Evolutionary conservation across 2,113 vertebrate species (phyloP).

Genomic region (Callipepla squamata): DNA sequence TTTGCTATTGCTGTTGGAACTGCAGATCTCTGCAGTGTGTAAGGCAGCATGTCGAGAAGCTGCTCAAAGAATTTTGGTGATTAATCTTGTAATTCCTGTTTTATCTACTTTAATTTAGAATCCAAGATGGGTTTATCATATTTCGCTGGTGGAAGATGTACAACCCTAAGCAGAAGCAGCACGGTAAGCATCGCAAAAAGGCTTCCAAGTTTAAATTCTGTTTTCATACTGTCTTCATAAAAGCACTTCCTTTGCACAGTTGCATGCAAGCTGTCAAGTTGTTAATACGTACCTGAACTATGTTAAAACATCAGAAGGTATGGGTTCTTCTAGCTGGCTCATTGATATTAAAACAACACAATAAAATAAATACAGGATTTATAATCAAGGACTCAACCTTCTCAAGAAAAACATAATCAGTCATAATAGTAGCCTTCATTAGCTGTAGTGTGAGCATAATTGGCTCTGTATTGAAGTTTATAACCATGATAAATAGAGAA

Average conservation of each 20-base stretch:
- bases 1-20: not conserved
- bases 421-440: not conserved
- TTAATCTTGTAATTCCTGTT: not conserved
- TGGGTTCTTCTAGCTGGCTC: not conserved
- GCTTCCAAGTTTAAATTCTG: not conserved
- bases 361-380: not conserved
- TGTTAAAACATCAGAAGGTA: not conserved
- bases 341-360: not conserved
- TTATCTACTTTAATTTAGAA: slow-evolving; percentile 78
- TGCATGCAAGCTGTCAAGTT: fast-evolving
- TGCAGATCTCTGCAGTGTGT: not conserved
- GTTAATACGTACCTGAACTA: not conserved
- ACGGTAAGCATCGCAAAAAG: slow-evolving; percentile 82
- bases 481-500: not conserved
- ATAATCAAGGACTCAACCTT: not conserved
- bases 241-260: not conserved
- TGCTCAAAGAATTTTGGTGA: not conserved
- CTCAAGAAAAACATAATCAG: not conserved
- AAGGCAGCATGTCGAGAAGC: not conserved
- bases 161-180: slow-evolving; percentile 97
- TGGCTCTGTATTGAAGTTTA: not conserved
- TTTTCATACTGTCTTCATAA: not conserved
- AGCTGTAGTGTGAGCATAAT: not conserved
- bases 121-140: slow-evolving; percentile 98
- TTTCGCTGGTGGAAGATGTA: slow-evolving; percentile 99